phyloP scores from a whole-genome alignment of 37 sponge, comb jelly and placozoan genomes.

The Sycon ciliatum region DNA sequence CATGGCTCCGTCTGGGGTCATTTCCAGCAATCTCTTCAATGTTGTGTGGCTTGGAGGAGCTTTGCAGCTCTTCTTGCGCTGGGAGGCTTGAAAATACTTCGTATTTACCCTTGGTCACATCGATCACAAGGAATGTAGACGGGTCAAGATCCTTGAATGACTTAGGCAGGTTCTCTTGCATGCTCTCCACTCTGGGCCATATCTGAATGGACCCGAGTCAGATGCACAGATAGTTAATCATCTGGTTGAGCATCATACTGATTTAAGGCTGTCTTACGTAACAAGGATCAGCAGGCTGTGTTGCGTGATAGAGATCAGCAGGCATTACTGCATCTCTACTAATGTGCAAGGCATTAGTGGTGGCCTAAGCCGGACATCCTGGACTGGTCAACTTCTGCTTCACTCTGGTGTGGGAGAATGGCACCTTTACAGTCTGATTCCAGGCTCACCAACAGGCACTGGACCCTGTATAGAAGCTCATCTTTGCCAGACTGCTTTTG shows the following conservation, averaged over 20 bases:
- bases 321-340: constrained; percentile 2
- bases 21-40: constrained; percentile 3
- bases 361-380: too few relatives aligned
- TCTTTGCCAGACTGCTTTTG: too few relatives aligned
- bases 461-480: too few relatives aligned
- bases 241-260: background rate
- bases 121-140: constrained; percentile 22
- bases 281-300: too few relatives aligned
- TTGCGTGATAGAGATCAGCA: constrained; percentile 20
- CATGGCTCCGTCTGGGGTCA: background rate
- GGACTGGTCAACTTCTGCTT: too few relatives aligned
- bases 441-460: too few relatives aligned
- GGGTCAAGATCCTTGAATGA: constrained; percentile 22
- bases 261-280: constrained; percentile 30
- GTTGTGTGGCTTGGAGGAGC: constrained; percentile 17
- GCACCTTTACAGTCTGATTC: too few relatives aligned
- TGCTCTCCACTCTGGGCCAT: constrained; percentile 24
- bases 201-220: constrained; percentile 17
- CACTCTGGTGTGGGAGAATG: too few relatives aligned
- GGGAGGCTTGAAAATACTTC: background rate
- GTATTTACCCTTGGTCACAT: background rate
- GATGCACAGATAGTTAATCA: constrained; percentile 25
- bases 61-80: constrained; percentile 2
- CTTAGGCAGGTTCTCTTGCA: constrained; percentile 15
- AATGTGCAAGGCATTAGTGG: too few relatives aligned